Conservation (phyloP, 2,113 vertebrate species). For the Alethe castanea region DNA sequence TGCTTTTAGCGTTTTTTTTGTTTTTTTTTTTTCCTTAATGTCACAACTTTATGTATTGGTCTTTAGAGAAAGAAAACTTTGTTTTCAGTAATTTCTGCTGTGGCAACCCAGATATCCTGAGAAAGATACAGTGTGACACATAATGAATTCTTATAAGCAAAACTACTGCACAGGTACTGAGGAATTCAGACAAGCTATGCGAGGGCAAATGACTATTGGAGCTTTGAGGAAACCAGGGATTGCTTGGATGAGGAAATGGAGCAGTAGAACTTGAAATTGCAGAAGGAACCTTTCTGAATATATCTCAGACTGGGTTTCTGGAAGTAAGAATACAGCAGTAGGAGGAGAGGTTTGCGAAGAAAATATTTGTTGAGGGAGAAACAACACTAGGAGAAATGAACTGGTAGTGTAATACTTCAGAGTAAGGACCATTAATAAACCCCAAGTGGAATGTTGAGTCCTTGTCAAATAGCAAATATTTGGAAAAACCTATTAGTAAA, state of each 20-base stretch:
- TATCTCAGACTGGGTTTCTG: background rate
- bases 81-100: background rate
- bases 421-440: background rate
- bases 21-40: background rate
- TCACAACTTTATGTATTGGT: background rate
- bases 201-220: background rate
- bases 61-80: background rate
- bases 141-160: background rate
- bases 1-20: background rate
- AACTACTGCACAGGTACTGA: background rate
- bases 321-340: background rate
- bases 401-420: background rate
- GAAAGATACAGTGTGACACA: background rate
- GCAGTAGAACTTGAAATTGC: background rate
- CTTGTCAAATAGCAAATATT: background rate
- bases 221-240: background rate
- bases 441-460: background rate
- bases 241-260: background rate
- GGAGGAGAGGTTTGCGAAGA: background rate
- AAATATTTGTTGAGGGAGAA: background rate
- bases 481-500: background rate
- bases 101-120: background rate
- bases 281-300: background rate
- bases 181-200: background rate
- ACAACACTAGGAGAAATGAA: background rate